These are phyloP conservation scores for Ambastaia sidthimunki DNA, from an alignment of 2,797 vertebrate species.

Conservation along the genomic window DNA sequence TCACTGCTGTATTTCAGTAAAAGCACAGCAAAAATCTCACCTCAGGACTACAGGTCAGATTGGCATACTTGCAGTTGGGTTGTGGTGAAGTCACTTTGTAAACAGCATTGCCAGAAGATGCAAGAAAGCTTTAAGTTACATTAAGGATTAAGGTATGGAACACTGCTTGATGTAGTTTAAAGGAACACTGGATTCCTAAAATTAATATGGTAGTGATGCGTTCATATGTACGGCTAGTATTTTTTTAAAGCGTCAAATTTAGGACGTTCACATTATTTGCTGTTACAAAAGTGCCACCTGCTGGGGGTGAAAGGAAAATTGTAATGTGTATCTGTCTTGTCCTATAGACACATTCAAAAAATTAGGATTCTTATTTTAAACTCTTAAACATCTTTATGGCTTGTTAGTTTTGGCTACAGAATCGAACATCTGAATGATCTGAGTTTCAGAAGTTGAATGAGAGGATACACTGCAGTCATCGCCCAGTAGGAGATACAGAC, in stretches of 20 bases:
- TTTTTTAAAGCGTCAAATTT: background rate
- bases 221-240: background rate
- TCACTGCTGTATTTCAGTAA: background rate
- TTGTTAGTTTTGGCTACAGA: no score
- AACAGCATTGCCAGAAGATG: constrained; percentile 86
- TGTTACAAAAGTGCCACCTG: background rate
- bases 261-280: background rate
- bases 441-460: background rate
- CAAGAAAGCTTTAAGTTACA: constrained; percentile 79
- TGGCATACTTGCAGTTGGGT: constrained; percentile 80
- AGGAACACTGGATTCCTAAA: background rate
- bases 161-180: background rate
- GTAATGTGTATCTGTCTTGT: background rate
- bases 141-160: constrained; percentile 32
- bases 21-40: constrained; percentile 64
- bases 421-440: background rate
- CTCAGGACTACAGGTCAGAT: constrained; percentile 84
- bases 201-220: background rate
- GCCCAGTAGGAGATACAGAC: constrained; percentile 89
- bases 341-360: background rate
- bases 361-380: background rate
- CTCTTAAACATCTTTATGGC: no score
- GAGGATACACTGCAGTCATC: constrained; percentile 91
- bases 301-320: background rate
- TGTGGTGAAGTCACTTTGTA: constrained; percentile 86